Conservation (phyloP, 2,113 vertebrate genomes). For the Aspidoscelis tigris region DNA sequence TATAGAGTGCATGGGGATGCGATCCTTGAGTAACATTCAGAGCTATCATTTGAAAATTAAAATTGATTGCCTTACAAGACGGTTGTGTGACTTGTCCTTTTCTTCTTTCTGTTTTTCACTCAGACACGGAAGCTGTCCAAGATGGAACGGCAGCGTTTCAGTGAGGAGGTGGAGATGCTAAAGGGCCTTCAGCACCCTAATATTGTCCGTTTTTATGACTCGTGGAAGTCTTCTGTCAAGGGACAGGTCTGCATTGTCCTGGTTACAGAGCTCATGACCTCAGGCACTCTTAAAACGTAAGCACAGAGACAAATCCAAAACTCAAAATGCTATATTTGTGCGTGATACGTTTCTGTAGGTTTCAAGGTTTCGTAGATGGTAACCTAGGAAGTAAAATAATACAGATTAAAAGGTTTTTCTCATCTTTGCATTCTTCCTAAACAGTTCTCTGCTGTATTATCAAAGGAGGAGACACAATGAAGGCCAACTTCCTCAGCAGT, state of each 20-base stretch:
- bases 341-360: not conserved
- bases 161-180: slow-evolving; percentile 94
- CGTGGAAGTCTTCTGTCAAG: slow-evolving; percentile 88
- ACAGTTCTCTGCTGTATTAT: not conserved
- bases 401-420: not conserved
- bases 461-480: too few relatives aligned
- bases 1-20: too few relatives aligned
- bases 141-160: slow-evolving; percentile 88
- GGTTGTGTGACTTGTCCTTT: not conserved
- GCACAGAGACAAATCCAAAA: slow-evolving; percentile 46
- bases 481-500: too few relatives aligned
- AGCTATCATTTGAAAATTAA: not conserved
- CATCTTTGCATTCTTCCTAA: not conserved
- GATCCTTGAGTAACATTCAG: too few relatives aligned
- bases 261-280: slow-evolving; percentile 96
- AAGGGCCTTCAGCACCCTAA: slow-evolving; percentile 95
- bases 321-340: too few relatives aligned
- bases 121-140: slow-evolving; percentile 88
- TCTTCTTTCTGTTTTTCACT: not conserved
- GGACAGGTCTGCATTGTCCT: slow-evolving; percentile 91
- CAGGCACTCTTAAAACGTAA: slow-evolving; percentile 96
- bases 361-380: not conserved
- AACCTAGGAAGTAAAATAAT: not conserved
- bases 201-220: slow-evolving; percentile 96
- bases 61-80: not conserved